A percentile compares a stretch with the other conserved stretches of the same genome.
Conservation (phyloP, 2,888 invertebrate genomes). For the Netelia fuscicornis region DNA sequence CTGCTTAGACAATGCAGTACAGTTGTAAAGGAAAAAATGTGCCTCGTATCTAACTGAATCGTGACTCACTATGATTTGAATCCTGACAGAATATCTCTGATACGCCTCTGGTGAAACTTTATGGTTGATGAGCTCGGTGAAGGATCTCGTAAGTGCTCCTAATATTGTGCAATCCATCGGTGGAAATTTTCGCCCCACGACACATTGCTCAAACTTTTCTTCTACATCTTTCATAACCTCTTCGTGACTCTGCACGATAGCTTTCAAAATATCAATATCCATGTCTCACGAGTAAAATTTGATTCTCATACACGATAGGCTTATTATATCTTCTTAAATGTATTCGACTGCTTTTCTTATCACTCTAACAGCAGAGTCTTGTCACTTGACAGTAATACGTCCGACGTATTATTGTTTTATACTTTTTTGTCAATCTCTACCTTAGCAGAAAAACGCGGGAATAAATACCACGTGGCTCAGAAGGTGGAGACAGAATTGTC, state of each 20-base stretch:
- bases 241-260: conserved; percentile 73
- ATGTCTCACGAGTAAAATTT: conserved; percentile 62
- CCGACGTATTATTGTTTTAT: background rate
- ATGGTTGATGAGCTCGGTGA: conserved; percentile 75
- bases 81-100: conserved; percentile 79
- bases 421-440: no score
- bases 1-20: background rate
- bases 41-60: background rate
- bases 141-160: conserved; percentile 72
- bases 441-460: conserved; percentile 27
- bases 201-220: conserved; percentile 65
- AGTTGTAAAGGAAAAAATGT: background rate
- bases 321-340: background rate
- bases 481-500: background rate
- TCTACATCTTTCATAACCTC: conserved; percentile 68
- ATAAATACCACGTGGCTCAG: background rate
- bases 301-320: background rate
- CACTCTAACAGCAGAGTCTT: background rate
- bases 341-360: background rate
- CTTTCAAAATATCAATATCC: conserved; percentile 75
- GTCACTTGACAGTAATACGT: background rate
- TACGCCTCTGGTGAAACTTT: conserved; percentile 79
- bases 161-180: conserved; percentile 69
- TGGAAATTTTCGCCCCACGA: conserved; percentile 70
- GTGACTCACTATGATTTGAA: conserved; percentile 78